phyloP scores from a whole-genome alignment of 2,797 vertebrate species.

The Anisognathus igniventris region DNA sequence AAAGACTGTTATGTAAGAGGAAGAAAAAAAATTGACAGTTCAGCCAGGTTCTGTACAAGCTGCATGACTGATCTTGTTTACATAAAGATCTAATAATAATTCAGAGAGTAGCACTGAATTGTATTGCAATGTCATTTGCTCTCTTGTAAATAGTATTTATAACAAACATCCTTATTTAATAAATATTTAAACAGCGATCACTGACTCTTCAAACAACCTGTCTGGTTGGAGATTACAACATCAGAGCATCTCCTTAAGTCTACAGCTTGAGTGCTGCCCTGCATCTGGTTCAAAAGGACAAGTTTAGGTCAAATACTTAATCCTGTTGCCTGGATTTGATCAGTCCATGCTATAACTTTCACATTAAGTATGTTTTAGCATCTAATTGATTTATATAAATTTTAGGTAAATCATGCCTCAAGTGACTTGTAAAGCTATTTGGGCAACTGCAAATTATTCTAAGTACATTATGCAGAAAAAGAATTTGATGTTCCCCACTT shows the following conservation, averaged over 20 bases:
- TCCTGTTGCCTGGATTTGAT: slow-evolving; percentile 11
- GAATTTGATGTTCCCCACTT: slow-evolving; percentile 14
- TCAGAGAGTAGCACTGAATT: neutral
- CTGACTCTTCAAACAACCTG: neutral
- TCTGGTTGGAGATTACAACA: neutral
- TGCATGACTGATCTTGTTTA: neutral
- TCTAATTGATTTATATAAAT: slow-evolving; percentile 23
- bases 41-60: neutral
- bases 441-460: neutral
- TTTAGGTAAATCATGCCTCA: slow-evolving; percentile 29
- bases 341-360: neutral
- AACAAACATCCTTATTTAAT: neutral
- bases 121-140: neutral
- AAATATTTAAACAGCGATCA: neutral
- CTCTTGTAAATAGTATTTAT: neutral
- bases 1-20: neutral
- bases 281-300: slow-evolving; percentile 22
- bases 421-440: slow-evolving; percentile 33
- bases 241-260: neutral
- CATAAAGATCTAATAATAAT: slow-evolving; percentile 1
- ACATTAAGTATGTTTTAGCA: neutral
- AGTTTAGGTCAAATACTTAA: slow-evolving; percentile 38
- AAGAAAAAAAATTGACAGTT: neutral
- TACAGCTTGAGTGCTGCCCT: neutral
- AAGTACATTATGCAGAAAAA: slow-evolving; percentile 9